These are phyloP conservation scores for Maniola jurtina DNA, from an alignment of 1,140 invertebrate species.

Conservation along the genomic window DNA sequence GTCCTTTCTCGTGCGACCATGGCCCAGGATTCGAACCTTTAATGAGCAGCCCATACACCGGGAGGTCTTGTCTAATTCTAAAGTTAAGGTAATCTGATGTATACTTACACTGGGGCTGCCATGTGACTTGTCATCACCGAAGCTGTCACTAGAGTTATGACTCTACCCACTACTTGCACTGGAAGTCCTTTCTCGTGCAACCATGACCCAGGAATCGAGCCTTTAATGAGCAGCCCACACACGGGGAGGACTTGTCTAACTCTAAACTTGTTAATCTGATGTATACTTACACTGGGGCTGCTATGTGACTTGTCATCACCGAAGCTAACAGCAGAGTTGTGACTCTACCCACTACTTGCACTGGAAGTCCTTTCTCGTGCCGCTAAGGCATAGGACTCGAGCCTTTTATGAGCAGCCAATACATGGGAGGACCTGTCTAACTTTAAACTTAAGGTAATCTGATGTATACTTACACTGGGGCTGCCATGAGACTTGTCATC, in stretches of 20 bases:
- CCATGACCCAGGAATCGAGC: conserved; percentile 84
- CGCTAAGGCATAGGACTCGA: conserved; percentile 85
- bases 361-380: conserved; percentile 83
- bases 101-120: conserved; percentile 68
- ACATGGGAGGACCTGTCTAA: conserved; percentile 84
- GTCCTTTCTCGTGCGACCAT: conserved; percentile 83
- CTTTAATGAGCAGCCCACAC: conserved; percentile 85
- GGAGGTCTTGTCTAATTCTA: too few species aligned
- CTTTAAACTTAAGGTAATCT: not conserved
- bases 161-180: conserved; percentile 80
- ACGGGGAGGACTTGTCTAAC: conserved; percentile 80
- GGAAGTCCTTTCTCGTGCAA: conserved; percentile 82
- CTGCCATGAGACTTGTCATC: conserved; percentile 76
- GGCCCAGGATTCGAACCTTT: conserved; percentile 85
- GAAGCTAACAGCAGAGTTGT: conserved; percentile 80
- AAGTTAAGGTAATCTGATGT: too few species aligned
- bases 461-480: conserved; percentile 57
- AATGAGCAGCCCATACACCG: conserved; percentile 84
- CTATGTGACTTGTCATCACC: conserved; percentile 77
- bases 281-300: conserved; percentile 65
- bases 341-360: conserved; percentile 79
- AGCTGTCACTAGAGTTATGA: conserved; percentile 80
- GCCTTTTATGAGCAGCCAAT: conserved; percentile 84
- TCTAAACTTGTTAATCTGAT: too few species aligned
- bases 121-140: conserved; percentile 76